Evolutionary conservation across 2,888 invertebrate genomes (phyloP).

Genomic region (Perithous albicinctus): DNA sequence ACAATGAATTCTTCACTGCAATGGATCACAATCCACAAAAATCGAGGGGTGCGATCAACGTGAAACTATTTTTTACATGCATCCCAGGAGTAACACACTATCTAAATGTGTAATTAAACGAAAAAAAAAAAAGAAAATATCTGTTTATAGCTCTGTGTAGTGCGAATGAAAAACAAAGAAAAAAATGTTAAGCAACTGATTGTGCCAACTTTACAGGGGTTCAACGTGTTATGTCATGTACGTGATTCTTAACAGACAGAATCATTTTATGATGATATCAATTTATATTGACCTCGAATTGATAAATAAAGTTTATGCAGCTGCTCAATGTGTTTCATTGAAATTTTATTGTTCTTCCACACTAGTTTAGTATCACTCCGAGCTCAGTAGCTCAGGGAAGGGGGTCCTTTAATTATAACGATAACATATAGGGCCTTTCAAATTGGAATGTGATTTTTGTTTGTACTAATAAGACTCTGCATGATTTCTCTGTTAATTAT

Average conservation of each 20-base stretch:
- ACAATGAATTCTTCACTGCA: slow-evolving; percentile 60
- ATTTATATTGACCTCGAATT: slow-evolving; percentile 68
- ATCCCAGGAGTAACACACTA: slow-evolving; percentile 62
- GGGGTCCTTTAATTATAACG: slow-evolving; percentile 11
- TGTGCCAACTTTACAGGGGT: slow-evolving; percentile 67
- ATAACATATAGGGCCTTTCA: slow-evolving; percentile 27
- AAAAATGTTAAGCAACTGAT: slow-evolving; percentile 42
- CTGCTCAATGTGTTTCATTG: slow-evolving; percentile 68
- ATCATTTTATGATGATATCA: slow-evolving; percentile 60
- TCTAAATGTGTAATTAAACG: slow-evolving; percentile 54
- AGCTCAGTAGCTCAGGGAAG: slow-evolving; percentile 42
- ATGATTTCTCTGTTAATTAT: slow-evolving; percentile 56
- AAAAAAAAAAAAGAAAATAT: slow-evolving; percentile 40
- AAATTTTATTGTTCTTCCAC: slow-evolving; percentile 63
- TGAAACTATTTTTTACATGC: slow-evolving; percentile 67
- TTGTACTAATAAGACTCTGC: slow-evolving; percentile 59
- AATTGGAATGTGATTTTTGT: slow-evolving; percentile 40
- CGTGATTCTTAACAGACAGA: slow-evolving; percentile 56
- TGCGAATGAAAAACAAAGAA: slow-evolving; percentile 46
- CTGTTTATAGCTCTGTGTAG: slow-evolving; percentile 64
- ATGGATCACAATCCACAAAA: slow-evolving; percentile 50
- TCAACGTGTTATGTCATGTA: slow-evolving; percentile 56
- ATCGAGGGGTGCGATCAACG: slow-evolving; percentile 54
- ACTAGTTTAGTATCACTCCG: slow-evolving; percentile 57
- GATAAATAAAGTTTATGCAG: slow-evolving; percentile 70